A percentile compares a stretch with the other conserved stretches of the same genome.
These are phyloP conservation scores for Blastobasis adustella DNA, from an alignment of 2,888 invertebrate genomes.

Conservation along the genomic window DNA sequence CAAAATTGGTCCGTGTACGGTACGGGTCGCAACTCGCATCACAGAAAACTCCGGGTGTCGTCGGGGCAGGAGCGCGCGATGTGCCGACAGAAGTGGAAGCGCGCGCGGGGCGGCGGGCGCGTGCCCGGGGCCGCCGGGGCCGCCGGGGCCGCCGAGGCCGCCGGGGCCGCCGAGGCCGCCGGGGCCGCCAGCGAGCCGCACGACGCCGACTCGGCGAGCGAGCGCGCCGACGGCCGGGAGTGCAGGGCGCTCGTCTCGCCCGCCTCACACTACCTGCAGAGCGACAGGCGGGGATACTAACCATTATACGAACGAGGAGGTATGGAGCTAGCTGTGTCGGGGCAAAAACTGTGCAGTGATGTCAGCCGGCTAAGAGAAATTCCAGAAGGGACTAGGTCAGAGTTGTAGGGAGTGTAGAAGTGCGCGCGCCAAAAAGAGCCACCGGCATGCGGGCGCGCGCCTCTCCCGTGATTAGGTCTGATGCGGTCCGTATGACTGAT, in stretches of 20 bases:
- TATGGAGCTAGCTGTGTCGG: too few species aligned
- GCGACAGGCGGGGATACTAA: conserved; percentile 33
- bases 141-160: conserved; percentile 23
- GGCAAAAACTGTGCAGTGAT: too few species aligned
- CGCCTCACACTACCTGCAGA: conserved; percentile 72
- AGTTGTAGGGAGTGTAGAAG: too few species aligned
- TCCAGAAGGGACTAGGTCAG: too few species aligned
- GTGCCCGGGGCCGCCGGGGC: conserved; percentile 22
- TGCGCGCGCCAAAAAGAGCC: too few species aligned
- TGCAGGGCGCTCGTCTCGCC: conserved; percentile 66
- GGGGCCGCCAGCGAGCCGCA: conserved; percentile 55
- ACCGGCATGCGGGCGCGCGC: too few species aligned
- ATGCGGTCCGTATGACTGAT: too few species aligned
- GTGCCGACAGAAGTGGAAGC: conserved; percentile 64
- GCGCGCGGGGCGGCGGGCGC: conserved; percentile 41
- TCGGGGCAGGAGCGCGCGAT: conserved; percentile 50
- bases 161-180: conserved; percentile 9
- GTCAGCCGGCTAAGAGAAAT: too few species aligned
- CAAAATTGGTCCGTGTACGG: conserved; percentile 64
- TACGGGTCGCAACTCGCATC: conserved; percentile 41
- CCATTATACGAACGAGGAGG: neutral
- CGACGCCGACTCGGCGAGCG: conserved; percentile 67
- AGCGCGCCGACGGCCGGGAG: conserved; percentile 61
- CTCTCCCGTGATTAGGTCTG: too few species aligned
- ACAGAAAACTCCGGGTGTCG: conserved; percentile 58